Base-by-base conservation (phyloP, 2,113 vertebrate genomes). In the Myocastor coypus region DNA sequence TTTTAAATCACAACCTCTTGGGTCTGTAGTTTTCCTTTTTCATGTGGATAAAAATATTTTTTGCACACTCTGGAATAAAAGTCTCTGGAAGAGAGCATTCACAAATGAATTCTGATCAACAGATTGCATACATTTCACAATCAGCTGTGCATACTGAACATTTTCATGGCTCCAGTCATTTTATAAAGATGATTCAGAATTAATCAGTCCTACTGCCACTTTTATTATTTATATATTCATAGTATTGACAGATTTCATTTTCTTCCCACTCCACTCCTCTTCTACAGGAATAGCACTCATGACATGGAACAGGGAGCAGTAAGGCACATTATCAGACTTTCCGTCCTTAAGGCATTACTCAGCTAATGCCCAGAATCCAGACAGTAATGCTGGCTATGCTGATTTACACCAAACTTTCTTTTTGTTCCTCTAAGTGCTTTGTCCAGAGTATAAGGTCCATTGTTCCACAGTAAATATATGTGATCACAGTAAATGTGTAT, bases 151-250 rank as follows among this genome's bases (percentile, higher is more conserved):
- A 96, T 93, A 91, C 82, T 82, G 81, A 86, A 92, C 50, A 87
- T 1, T 66, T 96, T 97, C 96, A 93, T 30, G 12, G 32, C 1
- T 95, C 85, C 86, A 88, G 78, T 94, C 24, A 95, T 73, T 96
- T 95, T 89, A 96, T 88, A 89, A 4, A 97, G 83, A 95, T 89
- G 87, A 97, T 80, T 94, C 91, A 97, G 96, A 97, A 55, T 93
- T 96, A 91, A 92, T 37, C 89, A 95, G 94, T 28, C 61, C 57
- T 73, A 40, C 89, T 95, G 94, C 37, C 64, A 96, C 64, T 95
- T 97, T 96, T 92, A 97, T 96, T 97, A 97, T 97, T 96, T 96
- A 97, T 97, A 93, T 92, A 95, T 96, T 97, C 95, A 94, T 89
- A 94, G 80, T 94, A 97, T 97, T 83, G 91, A 92, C 52, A 96